Evolutionary conservation across 2,888 invertebrate genomes (phyloP), one percentile per base, ranked within the genome.

Genomic region (Archips crataeganus): DNA sequence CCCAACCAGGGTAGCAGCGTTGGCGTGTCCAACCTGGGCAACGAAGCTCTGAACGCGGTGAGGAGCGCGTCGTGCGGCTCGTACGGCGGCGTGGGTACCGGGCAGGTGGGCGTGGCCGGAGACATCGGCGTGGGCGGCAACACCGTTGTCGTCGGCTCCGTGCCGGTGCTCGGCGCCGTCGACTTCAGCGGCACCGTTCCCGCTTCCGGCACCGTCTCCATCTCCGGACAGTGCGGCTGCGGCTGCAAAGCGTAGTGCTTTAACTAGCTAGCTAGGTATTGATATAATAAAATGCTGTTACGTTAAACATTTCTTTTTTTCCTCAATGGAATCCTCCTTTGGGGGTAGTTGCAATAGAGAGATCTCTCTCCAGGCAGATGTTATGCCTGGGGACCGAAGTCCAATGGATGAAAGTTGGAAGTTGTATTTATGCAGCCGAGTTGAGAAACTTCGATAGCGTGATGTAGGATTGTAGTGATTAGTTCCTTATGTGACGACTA

Each of bases 131-230:
- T 81, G 47, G 73, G 75, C 61, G 79, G 85, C 73, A 79, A 78
- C 61, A 82, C 84, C 54, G 78, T 80, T 69, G 81, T 86, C 63
- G 79, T 80, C 10, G 85, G 87, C 68, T 81, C 82, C 68, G 81
- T 86, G 47, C 86, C 87, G 78, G 75, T 45, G 80, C 80, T 1
- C 83, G 85, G 8, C 77, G 64, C 76, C 60, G 75, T 64, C 73
- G 57, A 36, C 67, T 75, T 76, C 76, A 65, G 34, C 75, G 75
- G 75, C 59, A 67, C 59, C 62, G 74, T 62, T 73, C 70, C 49
- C 34, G 75, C 77, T 42, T 39, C 61, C 13, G 75, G 79, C 45
- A 59, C 70, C 36, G 72, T 75, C 54, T 69, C 71, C 15, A 74
- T 77, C 39, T 42, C 67, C 4, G 75, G 69, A 64, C 63, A 70